A percentile compares a stretch with the other conserved stretches of the same genome.
phyloP scores from a whole-genome alignment of 2,113 vertebrate species.

The Dermatemys mawii region DNA sequence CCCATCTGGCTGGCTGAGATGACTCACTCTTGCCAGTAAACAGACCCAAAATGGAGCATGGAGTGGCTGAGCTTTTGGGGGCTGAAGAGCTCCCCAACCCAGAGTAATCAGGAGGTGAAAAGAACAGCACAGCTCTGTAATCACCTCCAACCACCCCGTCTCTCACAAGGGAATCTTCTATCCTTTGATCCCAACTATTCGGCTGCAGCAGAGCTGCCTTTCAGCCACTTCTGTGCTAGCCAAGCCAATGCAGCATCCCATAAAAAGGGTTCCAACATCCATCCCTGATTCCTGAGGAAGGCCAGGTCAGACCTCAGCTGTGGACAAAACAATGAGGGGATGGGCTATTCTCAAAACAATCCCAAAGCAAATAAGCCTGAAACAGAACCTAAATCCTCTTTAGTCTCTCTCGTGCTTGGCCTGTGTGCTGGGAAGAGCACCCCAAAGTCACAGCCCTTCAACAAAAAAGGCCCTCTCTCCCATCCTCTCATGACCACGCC shows the following conservation, averaged over 20 bases:
- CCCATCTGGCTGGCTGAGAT: not conserved
- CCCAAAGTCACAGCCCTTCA: not conserved
- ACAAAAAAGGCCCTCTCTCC: not conserved
- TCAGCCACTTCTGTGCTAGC: not conserved
- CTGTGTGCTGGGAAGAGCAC: not conserved
- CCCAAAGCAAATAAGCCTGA: not conserved
- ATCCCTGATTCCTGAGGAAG: not conserved
- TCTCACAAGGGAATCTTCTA: no score
- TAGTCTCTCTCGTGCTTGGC: not conserved
- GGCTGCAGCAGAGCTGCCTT: not conserved
- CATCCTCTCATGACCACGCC: not conserved
- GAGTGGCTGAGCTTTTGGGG: not conserved
- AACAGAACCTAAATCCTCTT: not conserved
- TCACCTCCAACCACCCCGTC: no score
- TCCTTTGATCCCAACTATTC: no score
- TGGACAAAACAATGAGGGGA: no score
- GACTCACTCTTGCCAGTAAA: not conserved
- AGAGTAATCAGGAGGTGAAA: not conserved
- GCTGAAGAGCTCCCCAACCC: not conserved
- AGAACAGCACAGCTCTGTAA: not conserved
- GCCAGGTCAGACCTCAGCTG: not conserved
- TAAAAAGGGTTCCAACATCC: not conserved
- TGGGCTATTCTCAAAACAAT: no score
- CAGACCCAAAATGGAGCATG: fast-evolving
- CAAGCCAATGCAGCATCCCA: not conserved